A percentile compares a stretch with the other conserved stretches of the same genome.
These are phyloP conservation scores for Callaeas wilsoni DNA, from an alignment of 2,113 vertebrate genomes.

Conservation along the genomic window DNA sequence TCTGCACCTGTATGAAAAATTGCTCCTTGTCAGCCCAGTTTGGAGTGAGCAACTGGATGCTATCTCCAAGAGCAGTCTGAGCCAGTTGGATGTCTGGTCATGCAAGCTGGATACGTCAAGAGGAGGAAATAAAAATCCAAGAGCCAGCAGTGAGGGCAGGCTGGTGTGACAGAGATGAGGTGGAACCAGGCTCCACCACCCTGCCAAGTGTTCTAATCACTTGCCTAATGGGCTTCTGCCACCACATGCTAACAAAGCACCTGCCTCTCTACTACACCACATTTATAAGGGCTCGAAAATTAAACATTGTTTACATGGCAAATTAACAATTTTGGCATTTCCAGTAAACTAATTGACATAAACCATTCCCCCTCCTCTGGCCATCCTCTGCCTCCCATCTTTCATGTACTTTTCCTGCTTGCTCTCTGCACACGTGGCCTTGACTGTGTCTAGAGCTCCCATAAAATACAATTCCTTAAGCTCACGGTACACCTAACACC, in stretches of 20 bases:
- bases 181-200: background rate
- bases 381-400: background rate
- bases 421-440: background rate
- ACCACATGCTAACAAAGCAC: background rate
- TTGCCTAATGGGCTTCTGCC: background rate
- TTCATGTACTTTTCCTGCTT: background rate
- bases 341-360: background rate
- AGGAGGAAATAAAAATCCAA: background rate
- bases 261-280: background rate
- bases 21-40: background rate
- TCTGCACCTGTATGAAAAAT: background rate
- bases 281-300: background rate
- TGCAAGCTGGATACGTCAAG: background rate
- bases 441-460: background rate
- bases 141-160: fast-evolving
- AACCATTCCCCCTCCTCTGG: background rate
- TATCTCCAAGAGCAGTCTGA: background rate
- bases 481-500: background rate
- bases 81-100: background rate
- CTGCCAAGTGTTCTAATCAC: background rate
- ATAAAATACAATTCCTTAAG: background rate
- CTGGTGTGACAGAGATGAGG: background rate
- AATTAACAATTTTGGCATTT: background rate
- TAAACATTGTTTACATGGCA: background rate
- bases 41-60: background rate